Base-by-base conservation (phyloP, 2,797 vertebrate species). In the Sphenopsis melanotis region DNA sequence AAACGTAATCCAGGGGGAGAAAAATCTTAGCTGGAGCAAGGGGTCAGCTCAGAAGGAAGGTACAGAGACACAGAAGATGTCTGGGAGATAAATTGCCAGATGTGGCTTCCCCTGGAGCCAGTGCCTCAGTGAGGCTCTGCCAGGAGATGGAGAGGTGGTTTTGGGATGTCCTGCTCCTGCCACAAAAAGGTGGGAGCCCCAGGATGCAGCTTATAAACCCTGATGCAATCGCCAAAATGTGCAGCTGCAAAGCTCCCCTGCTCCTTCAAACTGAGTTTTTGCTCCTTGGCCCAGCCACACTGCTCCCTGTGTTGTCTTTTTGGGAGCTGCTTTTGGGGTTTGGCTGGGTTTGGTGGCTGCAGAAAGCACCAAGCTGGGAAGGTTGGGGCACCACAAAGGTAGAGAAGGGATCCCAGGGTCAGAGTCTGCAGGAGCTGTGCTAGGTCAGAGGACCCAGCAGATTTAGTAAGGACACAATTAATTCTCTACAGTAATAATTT, bases 21-120 rank as follows among this genome's bases (percentile, higher is more conserved):
- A 94, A 95, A 92, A 72, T 60, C 83, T 89, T 36, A 68, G 64
- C 56, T 71, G 72, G 83, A 90, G 81, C 11, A 1, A 92, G 39
- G 47, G 75, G 75, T 94, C 90, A 92, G 68, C 86, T 93, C 66
- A 50, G 90, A 66, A 89, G 78, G 78, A 96, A 95, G 93, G 66
- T 66, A 56, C 32, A 69, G 86, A 91, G 86, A 55, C 44, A 50
- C 3, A 63, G 83, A 53, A 87, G 77, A 50, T 74, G 75, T 87
- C 92, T 92, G 60, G 49, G 71, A 92, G 75, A 84, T 83, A 95
- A 93, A 87, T 79, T 78, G 32, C 66, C 37, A 74, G 88, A 63
- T 2, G 0, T 34, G 39, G 39, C 39, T 41, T 41, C 39, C 39
- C 39, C 39, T 41, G 79, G 61, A 93, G 50, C 30, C 0, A 0